These are phyloP conservation scores for Coryphaenoides rupestris DNA, from an alignment of 2,113 vertebrate species.

Conservation along the genomic window DNA sequence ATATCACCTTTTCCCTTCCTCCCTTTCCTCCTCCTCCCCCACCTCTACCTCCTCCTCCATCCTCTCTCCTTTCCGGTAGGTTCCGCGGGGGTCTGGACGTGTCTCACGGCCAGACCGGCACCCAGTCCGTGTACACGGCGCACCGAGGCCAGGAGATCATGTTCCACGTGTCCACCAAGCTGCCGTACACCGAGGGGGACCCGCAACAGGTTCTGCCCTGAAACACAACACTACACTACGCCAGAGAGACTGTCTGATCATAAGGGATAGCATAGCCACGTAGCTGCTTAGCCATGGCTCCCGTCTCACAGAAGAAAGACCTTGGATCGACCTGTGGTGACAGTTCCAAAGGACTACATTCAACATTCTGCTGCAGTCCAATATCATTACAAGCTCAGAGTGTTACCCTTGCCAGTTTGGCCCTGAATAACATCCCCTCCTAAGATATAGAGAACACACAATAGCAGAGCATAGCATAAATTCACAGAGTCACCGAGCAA, in stretches of 20 bases:
- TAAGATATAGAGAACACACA: no score
- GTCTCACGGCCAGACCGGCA: conserved; percentile 89
- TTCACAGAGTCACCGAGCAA: no score
- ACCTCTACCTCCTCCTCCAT: conserved; percentile 1
- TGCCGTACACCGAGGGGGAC: conserved; percentile 92
- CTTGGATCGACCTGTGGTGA: no score
- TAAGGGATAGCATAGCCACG: no score
- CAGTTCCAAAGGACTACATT: background rate
- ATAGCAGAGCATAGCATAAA: no score
- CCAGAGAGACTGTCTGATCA: no score
- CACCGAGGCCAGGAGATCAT: conserved; percentile 91
- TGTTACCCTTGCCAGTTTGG: background rate
- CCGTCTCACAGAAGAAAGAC: no score
- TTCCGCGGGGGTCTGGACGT: conserved; percentile 94
- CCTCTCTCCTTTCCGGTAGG: conserved; percentile 52
- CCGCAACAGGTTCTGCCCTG: conserved; percentile 80
- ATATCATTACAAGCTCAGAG: background rate
- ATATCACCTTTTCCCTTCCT: background rate
- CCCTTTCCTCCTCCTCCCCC: background rate
- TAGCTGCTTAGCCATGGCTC: no score
- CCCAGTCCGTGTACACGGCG: conserved; percentile 87
- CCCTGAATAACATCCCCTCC: no score
- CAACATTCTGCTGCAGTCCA: background rate
- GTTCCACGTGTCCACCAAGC: conserved; percentile 96
- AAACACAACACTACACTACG: background rate